Base-by-base conservation (phyloP, 2,113 vertebrate genomes). In the Dicentrarchus labrax region DNA sequence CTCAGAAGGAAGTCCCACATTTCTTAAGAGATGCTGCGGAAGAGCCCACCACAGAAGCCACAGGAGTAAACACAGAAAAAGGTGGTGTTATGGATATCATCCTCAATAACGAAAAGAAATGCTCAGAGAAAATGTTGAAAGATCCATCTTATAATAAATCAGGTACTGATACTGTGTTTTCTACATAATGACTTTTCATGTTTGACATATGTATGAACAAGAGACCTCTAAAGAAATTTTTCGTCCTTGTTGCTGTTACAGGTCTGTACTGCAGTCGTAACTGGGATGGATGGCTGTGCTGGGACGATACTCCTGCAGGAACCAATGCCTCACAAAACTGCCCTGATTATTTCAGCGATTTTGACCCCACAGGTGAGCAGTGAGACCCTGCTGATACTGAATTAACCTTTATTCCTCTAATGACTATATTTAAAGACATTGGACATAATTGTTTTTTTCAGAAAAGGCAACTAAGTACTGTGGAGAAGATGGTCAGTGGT, bases 251-350 rank as follows among this genome's bases (percentile, higher is more conserved):
- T 72, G 70, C 3, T 72, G 62, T 15, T 66, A 4, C 45, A 94
- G 93, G 80, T 1, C 54, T 36, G 60, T 71, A 78, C 81, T 93
- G 92, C 45, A 10, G 76, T 72, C 86, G 80, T 41, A 85, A 13
- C 67, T 93, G 92, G 92, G 92, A 93, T 4, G 90, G 92, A 15
- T 85, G 82, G 86, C 69, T 93, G 67, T 93, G 92, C 66, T 93
- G 92, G 92, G 86, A 88, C 9, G 88, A 92, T 13, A 87, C 92
- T 30, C 86, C 92, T 41, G 86, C 48, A 0, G 88, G 84, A 78
- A 82, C 70, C 5, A 43, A 66, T 0, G 78, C 88, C 48, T 84
- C 73, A n/a, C 91, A 85, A 66, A 89, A 88, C 72, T 93, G 92
- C 16, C 92, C 92, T 0, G 15, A 70, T 60, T 88, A 91, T 81